A percentile compares a stretch with the other conserved stretches of the same genome.
These are phyloP conservation scores for Muntiacus reevesi DNA, from an alignment of 2,113 vertebrate genomes.

Conservation along the genomic window DNA sequence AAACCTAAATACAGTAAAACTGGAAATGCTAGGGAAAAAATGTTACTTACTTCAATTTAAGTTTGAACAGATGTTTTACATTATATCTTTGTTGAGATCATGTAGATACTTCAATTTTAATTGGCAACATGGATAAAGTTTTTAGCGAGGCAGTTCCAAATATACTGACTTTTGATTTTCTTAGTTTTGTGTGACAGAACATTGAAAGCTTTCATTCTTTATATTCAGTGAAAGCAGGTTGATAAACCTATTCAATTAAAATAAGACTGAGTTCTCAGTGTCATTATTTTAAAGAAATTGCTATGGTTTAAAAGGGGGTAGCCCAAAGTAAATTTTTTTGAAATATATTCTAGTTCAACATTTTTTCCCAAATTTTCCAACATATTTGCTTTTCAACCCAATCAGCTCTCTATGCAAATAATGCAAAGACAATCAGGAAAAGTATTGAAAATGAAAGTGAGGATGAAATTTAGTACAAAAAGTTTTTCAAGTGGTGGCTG, in stretches of 20 bases:
- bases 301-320: neutral
- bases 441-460: neutral
- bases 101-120: conserved; percentile 47
- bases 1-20: conserved; percentile 52
- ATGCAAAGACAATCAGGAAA: neutral
- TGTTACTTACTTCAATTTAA: conserved; percentile 50
- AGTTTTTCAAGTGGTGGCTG: neutral
- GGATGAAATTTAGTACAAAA: neutral
- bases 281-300: conserved; percentile 5
- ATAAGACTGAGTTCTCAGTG: neutral
- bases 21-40: conserved; percentile 59
- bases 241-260: conserved; percentile 43
- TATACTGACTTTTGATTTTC: conserved; percentile 29
- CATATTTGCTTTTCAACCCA: conserved; percentile 17
- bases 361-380: neutral
- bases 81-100: conserved; percentile 46
- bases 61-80: conserved; percentile 67
- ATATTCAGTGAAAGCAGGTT: neutral
- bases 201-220: neutral
- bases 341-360: neutral
- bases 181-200: neutral
- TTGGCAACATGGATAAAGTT: conserved; percentile 11
- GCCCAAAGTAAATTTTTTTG: neutral
- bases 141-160: conserved; percentile 7
- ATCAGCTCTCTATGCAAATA: neutral